Evolutionary conservation across 2,113 vertebrate species (phyloP).

Genomic region (Apistogramma diplotaenia): DNA sequence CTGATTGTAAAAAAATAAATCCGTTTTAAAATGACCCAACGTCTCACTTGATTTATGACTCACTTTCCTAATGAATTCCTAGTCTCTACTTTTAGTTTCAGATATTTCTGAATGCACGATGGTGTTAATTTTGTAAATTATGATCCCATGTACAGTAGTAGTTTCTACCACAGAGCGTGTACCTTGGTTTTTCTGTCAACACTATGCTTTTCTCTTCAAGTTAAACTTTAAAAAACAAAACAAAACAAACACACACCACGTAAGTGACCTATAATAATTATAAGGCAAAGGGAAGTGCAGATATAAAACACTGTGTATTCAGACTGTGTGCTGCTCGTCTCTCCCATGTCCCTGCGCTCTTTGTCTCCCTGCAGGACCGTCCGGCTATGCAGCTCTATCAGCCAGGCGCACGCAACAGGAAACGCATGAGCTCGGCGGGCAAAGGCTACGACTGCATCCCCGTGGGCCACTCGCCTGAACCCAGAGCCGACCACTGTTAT

Average conservation of each 20-base stretch:
- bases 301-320: background rate
- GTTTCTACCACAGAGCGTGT: background rate
- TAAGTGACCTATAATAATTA: background rate
- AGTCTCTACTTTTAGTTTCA: background rate
- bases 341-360: slow-evolving; percentile 55
- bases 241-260: background rate
- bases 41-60: background rate
- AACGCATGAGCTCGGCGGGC: slow-evolving; percentile 77
- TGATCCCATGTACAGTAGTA: background rate
- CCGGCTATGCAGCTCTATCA: slow-evolving; percentile 93
- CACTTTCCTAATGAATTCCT: background rate
- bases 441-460: slow-evolving; percentile 80
- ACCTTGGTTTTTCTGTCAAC: background rate
- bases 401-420: slow-evolving; percentile 85
- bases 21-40: background rate
- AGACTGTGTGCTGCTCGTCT: slow-evolving; percentile 2
- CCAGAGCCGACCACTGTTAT: slow-evolving; percentile 73
- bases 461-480: slow-evolving; percentile 71
- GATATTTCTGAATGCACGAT: background rate
- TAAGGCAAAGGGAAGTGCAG: background rate
- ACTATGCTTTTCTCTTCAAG: background rate
- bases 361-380: slow-evolving; percentile 80
- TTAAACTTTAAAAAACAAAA: background rate
- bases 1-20: background rate
- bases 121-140: background rate